A percentile compares a stretch with the other conserved stretches of the same genome.
Conservation (phyloP, 2,113 vertebrate genomes). For the Pseudorectes ferrugineus region DNA sequence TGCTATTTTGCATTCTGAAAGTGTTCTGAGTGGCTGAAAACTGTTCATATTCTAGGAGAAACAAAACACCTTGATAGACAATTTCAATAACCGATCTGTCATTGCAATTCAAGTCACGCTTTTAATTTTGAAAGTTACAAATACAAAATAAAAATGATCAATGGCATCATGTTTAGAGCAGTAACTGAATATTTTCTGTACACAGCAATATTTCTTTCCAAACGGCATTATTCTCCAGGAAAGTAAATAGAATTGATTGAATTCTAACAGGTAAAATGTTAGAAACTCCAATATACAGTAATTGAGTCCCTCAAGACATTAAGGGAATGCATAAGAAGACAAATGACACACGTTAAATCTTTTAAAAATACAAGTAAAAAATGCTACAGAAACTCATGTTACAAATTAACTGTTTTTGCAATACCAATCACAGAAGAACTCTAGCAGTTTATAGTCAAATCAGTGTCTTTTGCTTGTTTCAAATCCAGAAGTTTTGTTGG, state of each 20-base stretch:
- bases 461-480: conserved; percentile 63
- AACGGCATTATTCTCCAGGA: conserved; percentile 71
- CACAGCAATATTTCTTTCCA: conserved; percentile 69
- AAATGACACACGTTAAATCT: conserved; percentile 60
- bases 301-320: conserved; percentile 71
- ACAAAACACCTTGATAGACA: conserved; percentile 72
- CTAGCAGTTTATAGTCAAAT: conserved; percentile 66
- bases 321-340: conserved; percentile 72
- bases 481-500: conserved; percentile 56
- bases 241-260: conserved; percentile 63
- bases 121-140: conserved; percentile 77
- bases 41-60: conserved; percentile 60
- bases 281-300: conserved; percentile 71
- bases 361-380: conserved; percentile 72
- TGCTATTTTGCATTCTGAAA: conserved; percentile 59
- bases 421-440: conserved; percentile 61
- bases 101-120: conserved; percentile 79
- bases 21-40: conserved; percentile 63
- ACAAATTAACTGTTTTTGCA: conserved; percentile 56
- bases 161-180: conserved; percentile 74
- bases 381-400: conserved; percentile 69
- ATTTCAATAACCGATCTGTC: conserved; percentile 72
- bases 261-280: conserved; percentile 68
- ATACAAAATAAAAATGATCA: conserved; percentile 74
- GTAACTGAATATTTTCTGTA: conserved; percentile 68